Evolutionary conservation across 2,888 invertebrate genomes (phyloP).

Genomic region (Caenorhabditis parvicauda): DNA sequence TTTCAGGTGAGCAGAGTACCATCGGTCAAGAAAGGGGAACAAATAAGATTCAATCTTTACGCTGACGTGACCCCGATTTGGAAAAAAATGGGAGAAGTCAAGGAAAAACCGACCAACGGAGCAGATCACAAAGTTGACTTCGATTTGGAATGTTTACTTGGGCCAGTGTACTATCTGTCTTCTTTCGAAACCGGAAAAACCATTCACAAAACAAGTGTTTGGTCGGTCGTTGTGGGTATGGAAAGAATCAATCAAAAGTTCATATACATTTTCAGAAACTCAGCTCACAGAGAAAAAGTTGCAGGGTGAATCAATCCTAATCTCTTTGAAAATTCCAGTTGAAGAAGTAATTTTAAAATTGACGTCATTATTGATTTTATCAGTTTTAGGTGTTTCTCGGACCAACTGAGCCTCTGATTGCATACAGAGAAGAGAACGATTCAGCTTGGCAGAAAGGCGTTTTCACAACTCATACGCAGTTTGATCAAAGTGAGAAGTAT

Average conservation of each 20-base stretch:
- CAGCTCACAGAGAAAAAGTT: conserved; percentile 25
- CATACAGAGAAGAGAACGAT: conserved; percentile 30
- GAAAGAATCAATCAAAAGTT: too few species aligned
- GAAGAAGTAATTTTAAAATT: conserved; percentile 24
- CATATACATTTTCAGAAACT: conserved; percentile 25
- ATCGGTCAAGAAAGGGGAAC: conserved; percentile 14
- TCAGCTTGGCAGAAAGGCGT: conserved; percentile 41
- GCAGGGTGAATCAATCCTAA: conserved; percentile 26
- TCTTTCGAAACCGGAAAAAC: conserved; percentile 21
- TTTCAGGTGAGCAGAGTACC: conserved; percentile 13
- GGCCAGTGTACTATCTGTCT: conserved; percentile 27
- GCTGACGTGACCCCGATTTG: conserved; percentile 22
- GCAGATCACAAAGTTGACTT: conserved; percentile 24
- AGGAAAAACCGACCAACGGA: conserved; percentile 2
- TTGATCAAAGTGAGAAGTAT: conserved; percentile 34
- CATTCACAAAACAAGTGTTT: too few species aligned
- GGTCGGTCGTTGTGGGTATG: neutral
- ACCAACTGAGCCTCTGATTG: conserved; percentile 36
- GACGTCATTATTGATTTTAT: neutral
- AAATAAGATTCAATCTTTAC: conserved; percentile 22
- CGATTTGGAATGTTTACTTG: conserved; percentile 20
- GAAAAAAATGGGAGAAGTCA: conserved; percentile 8
- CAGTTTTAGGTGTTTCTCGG: conserved; percentile 25
- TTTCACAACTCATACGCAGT: conserved; percentile 42
- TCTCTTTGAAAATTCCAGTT: conserved; percentile 38